These are phyloP conservation scores for Cheilosia vernalis DNA, from an alignment of 2,888 invertebrate species.

Conservation along the genomic window DNA sequence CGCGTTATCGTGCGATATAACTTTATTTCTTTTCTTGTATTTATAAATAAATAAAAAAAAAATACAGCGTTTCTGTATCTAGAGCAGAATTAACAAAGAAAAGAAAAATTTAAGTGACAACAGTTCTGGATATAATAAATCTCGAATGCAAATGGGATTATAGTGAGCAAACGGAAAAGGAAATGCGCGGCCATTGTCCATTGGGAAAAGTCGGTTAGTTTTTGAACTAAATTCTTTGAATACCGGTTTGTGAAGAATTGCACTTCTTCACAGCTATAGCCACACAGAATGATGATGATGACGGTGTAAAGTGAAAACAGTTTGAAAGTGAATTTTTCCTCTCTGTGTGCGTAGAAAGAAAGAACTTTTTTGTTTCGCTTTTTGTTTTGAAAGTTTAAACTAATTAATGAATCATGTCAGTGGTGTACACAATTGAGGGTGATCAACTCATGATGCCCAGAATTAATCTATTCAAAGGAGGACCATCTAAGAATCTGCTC, in stretches of 20 bases:
- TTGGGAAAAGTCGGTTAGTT: constrained; percentile 43
- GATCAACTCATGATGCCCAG: constrained; percentile 78
- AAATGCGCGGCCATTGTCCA: constrained; percentile 22
- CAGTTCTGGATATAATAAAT: background rate
- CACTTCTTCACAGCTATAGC: background rate
- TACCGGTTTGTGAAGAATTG: constrained; percentile 17
- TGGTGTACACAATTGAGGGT: constrained; percentile 79
- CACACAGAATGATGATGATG: background rate
- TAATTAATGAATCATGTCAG: constrained; percentile 79
- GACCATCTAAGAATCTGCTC: constrained; percentile 77
- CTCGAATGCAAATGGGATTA: background rate
- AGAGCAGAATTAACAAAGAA: background rate
- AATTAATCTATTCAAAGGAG: constrained; percentile 80
- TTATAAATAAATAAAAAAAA: constrained; percentile 3
- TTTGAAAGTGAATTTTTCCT: constrained; percentile 18
- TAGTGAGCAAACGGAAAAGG: constrained; percentile 14
- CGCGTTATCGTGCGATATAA: background rate
- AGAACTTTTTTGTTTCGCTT: background rate
- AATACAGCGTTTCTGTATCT: background rate
- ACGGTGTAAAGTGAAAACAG: constrained; percentile 33
- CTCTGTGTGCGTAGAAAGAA: background rate
- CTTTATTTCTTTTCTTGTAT: background rate
- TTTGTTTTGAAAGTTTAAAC: constrained; percentile 5
- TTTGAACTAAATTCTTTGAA: constrained; percentile 33
- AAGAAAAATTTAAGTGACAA: too few relatives aligned